Evolutionary conservation across 2,888 invertebrate species (phyloP).

Genomic region (Eristalinus sepulchralis): DNA sequence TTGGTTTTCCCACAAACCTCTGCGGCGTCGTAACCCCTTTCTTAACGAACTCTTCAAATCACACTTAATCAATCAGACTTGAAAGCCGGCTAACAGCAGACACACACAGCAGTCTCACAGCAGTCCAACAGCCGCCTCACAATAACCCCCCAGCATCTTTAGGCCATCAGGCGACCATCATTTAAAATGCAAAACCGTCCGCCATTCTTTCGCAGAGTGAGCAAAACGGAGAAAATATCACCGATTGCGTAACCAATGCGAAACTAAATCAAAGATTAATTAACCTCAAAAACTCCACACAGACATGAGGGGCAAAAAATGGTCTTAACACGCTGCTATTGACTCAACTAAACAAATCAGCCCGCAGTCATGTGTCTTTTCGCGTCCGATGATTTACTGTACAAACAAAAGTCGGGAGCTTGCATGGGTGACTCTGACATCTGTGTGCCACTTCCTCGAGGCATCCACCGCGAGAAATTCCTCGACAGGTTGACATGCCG

Average conservation of each 20-base stretch:
- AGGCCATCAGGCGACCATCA: neutral
- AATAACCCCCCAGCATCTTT: neutral
- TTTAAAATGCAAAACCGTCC: neutral
- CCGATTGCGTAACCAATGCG: constrained; percentile 4
- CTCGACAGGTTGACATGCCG: constrained; percentile 2
- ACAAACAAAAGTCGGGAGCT: neutral
- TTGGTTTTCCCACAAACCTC: neutral
- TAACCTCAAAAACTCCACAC: neutral
- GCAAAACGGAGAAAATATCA: neutral
- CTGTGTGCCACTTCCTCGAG: constrained; percentile 15
- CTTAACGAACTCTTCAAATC: neutral
- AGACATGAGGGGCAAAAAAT: neutral
- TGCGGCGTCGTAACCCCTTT: neutral
- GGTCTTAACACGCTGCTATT: neutral
- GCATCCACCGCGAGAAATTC: neutral
- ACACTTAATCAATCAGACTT: neutral
- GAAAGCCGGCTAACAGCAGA: neutral
- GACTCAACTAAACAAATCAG: neutral
- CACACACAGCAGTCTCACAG: too few species aligned
- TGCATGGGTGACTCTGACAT: constrained; percentile 17
- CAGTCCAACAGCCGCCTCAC: too few species aligned
- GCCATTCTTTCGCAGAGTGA: neutral
- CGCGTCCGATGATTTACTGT: neutral
- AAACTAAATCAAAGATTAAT: constrained; percentile 22
- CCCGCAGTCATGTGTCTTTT: neutral